A percentile compares a stretch with the other conserved stretches of the same genome.
Conservation (phyloP, 2,113 vertebrate genomes). For the Prolemur simus region DNA sequence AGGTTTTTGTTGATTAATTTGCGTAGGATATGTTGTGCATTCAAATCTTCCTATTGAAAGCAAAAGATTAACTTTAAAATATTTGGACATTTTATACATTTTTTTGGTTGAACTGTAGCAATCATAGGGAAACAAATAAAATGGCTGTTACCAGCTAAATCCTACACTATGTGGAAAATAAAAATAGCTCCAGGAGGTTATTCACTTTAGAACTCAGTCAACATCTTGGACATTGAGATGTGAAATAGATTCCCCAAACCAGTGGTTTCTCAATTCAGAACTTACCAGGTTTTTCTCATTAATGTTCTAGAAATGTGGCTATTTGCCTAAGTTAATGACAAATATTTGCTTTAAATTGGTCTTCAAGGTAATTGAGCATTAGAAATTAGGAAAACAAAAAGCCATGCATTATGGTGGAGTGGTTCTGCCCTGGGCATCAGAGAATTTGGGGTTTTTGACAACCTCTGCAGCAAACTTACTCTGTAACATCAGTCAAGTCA, state of each 20-base stretch:
- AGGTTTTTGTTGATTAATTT: background rate
- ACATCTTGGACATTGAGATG: background rate
- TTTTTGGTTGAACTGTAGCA: background rate
- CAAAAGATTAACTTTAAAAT: background rate
- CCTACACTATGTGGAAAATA: background rate
- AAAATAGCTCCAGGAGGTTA: background rate
- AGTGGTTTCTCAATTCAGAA: background rate
- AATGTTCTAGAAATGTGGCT: background rate
- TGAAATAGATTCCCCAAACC: background rate
- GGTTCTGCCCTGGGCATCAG: background rate
- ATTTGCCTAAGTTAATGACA: background rate
- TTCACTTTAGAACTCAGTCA: background rate
- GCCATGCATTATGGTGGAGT: background rate
- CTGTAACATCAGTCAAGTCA: background rate
- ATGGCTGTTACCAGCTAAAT: background rate
- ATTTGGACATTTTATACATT: background rate
- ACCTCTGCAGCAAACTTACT: background rate
- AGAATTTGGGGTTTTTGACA: background rate
- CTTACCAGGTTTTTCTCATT: background rate
- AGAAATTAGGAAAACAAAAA: background rate
- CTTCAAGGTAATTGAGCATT: background rate
- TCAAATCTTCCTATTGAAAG: background rate
- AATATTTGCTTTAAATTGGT: background rate
- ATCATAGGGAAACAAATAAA: background rate
- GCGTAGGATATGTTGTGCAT: background rate